Evolutionary conservation across 2,888 invertebrate genomes (phyloP).

Genomic region (Pyralis farinalis): DNA sequence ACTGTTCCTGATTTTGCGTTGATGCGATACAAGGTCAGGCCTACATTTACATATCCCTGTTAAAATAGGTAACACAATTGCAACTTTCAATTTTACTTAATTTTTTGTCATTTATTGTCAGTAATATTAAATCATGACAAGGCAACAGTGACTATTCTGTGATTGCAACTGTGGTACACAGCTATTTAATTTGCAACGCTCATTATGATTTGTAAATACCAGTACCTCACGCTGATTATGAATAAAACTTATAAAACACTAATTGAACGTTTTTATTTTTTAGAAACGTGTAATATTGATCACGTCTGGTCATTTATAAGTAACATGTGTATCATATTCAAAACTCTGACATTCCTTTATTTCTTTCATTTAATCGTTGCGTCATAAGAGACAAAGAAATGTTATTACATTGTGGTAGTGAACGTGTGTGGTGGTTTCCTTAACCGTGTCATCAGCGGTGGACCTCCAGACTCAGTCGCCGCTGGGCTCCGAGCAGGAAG

Average conservation of each 20-base stretch:
- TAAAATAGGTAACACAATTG: background rate
- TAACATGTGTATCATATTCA: too few species aligned
- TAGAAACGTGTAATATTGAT: background rate
- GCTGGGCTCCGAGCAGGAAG: slow-evolving; percentile 89
- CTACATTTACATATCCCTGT: too few species aligned
- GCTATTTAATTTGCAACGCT: slow-evolving; percentile 19
- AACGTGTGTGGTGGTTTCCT: slow-evolving; percentile 27
- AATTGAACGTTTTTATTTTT: slow-evolving; percentile 22
- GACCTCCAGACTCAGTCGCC: slow-evolving; percentile 91
- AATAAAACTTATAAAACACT: slow-evolving; percentile 64
- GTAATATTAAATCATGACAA: too few species aligned
- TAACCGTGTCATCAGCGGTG: slow-evolving; percentile 83
- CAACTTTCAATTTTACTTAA: background rate
- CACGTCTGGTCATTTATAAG: too few species aligned
- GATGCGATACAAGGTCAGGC: too few species aligned
- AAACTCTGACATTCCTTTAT: background rate
- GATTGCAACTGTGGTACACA: slow-evolving; percentile 12
- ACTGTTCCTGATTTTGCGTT: background rate
- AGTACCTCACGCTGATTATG: slow-evolving; percentile 59
- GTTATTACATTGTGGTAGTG: too few species aligned
- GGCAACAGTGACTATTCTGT: background rate
- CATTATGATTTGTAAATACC: slow-evolving; percentile 59
- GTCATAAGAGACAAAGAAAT: too few species aligned
- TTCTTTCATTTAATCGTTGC: background rate
- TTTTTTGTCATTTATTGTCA: too few species aligned